Evolutionary conservation across 2,113 vertebrate genomes (phyloP), one percentile per base, ranked within the genome.

Genomic region (Triplophysa siluroides): DNA sequence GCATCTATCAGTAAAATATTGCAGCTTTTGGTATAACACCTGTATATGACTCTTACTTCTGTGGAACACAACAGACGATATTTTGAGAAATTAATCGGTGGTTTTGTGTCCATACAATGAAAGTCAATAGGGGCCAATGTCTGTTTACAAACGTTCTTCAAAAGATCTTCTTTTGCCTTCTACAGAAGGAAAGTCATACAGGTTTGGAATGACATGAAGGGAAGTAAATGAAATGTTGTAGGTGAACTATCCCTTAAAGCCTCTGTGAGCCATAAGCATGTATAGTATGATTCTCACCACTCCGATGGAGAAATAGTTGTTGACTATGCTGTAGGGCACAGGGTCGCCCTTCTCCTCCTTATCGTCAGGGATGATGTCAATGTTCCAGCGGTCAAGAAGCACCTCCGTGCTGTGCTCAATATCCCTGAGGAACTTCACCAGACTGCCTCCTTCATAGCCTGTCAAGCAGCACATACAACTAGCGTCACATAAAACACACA

Each of bases 261-360:
- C 54, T 80, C 8, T 41, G 19, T 73, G 33, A 64, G 64, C 6
- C 24, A 6, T 33, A 56, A 68, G 16, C 41, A 52, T 29, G 12
- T 69, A 7, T 26, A 47, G 1, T 13, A 12, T 9, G 18, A 23
- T 74, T 81, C 96, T 96, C 86, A 98, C 97, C 95, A 98, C 97
- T 23, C 97, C 96, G 0, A 98, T 96, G 81, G 96, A 98, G 90
- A 98, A 98, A 79, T 98, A 98, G 90, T 98, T 98, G 92, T 98
- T 98, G 91, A 98, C 94, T 84, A 98, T 98, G 86, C 90, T 94
- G 90, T 96, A 95, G 0, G 97, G 96, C 9, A 97, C 93, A 0
- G 95, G 95, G 83, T 98, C 97, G 0, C 96, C 97, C 0, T 92
- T 95, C 85, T 95, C 92, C 75, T 94, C 93, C 81, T 88, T 94